These are phyloP conservation scores for Tromatobia lineatoria DNA, from an alignment of 2,888 invertebrate species.

Conservation along the genomic window DNA sequence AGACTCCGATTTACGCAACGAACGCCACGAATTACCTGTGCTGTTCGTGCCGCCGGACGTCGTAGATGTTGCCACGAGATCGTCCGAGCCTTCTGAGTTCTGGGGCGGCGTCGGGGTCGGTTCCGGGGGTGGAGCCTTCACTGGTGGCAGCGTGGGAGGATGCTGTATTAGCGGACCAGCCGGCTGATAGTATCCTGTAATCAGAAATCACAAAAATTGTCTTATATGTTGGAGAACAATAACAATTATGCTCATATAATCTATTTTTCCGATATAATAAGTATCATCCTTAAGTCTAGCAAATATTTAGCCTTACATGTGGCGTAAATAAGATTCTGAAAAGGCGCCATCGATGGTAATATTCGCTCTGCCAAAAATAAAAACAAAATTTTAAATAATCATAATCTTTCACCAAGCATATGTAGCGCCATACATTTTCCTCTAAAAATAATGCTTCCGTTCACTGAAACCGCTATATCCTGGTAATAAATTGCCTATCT, in stretches of 20 bases:
- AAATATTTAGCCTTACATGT: too few relatives aligned
- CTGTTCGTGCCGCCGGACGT: conserved; percentile 84
- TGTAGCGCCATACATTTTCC: too few relatives aligned
- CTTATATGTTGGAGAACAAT: background rate
- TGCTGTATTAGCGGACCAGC: conserved; percentile 93
- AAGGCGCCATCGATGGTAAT: too few relatives aligned
- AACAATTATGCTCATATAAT: conserved; percentile 1
- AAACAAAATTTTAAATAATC: too few relatives aligned
- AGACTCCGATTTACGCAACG: conserved; percentile 64
- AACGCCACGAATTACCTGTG: conserved; percentile 75
- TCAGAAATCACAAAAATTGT: conserved; percentile 61
- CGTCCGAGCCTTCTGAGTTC: conserved; percentile 84
- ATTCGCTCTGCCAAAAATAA: too few relatives aligned
- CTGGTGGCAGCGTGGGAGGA: conserved; percentile 85
- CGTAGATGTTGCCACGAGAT: conserved; percentile 82
- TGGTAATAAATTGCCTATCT: conserved; percentile 34
- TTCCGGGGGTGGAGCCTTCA: conserved; percentile 83
- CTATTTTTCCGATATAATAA: background rate
- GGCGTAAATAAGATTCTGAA: too few relatives aligned
- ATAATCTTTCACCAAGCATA: too few relatives aligned
- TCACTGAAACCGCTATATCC: conserved; percentile 24
- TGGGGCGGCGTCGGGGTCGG: conserved; percentile 84
- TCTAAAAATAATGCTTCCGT: background rate
- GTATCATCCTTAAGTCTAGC: too few relatives aligned
- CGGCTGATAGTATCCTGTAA: conserved; percentile 95